phyloP scores from a whole-genome alignment of 1,140 invertebrate genomes.

The Panagrolaimus sp. region DNA sequence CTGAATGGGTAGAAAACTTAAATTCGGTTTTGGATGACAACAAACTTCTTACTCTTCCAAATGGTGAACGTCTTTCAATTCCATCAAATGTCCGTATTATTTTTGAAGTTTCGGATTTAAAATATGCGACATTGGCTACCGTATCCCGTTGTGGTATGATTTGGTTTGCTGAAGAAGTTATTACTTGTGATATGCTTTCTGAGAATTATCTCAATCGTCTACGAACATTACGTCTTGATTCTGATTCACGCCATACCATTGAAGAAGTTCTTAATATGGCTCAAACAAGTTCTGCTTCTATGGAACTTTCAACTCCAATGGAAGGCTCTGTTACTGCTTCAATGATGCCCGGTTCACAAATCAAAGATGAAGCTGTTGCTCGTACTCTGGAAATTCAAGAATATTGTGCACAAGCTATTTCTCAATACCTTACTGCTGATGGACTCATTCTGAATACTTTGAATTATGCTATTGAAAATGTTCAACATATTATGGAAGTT shows the following conservation, averaged over 20 bases:
- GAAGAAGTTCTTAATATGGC: conserved; percentile 16
- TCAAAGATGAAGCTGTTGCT: conserved; percentile 48
- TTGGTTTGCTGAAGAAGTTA: conserved; percentile 94
- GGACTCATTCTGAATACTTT: conserved; percentile 84
- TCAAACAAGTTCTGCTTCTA: conserved; percentile 60
- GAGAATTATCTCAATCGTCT: conserved; percentile 85
- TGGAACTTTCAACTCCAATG: conserved; percentile 17
- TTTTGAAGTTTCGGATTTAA: conserved; percentile 98
- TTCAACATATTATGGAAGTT: conserved; percentile 99
- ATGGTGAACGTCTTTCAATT: conserved; percentile 91
- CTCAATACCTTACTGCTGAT: conserved; percentile 79
- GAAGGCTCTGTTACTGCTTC: conserved; percentile 26
- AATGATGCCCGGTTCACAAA: conserved; percentile 16
- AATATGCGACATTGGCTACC: conserved; percentile 94
- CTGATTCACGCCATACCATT: conserved; percentile 20
- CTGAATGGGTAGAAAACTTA: conserved; percentile 94
- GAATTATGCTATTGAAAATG: conserved; percentile 76
- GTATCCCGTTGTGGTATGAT: conserved; percentile 99
- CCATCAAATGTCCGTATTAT: conserved; percentile 96
- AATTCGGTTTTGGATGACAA: conserved; percentile 97
- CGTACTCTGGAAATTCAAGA: conserved; percentile 69
- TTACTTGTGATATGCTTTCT: conserved; percentile 97
- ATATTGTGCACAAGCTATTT: conserved; percentile 76
- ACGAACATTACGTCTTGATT: conserved; percentile 78
- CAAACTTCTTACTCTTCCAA: conserved; percentile 92